Evolutionary conservation across 2,888 invertebrate genomes (phyloP).

Genomic region (Lacanobia oleracea): DNA sequence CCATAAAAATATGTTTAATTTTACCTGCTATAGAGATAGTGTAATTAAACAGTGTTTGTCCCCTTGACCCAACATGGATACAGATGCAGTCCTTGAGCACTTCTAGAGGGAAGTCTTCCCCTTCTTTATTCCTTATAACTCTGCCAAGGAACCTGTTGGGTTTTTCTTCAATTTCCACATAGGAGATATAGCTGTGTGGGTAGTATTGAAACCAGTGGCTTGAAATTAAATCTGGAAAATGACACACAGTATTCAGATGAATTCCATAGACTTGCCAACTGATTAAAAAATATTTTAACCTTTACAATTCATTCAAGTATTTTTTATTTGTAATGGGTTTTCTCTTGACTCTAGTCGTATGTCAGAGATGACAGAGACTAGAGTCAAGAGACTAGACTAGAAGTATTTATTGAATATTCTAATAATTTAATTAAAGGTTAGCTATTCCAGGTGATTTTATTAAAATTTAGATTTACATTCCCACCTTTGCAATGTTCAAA

Average conservation of each 20-base stretch:
- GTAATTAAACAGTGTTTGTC: conserved; percentile 92
- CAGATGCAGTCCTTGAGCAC: conserved; percentile 89
- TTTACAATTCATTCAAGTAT: too few species aligned
- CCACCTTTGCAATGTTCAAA: conserved; percentile 92
- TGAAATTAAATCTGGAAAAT: conserved; percentile 76
- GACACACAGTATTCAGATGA: neutral
- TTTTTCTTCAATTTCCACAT: conserved; percentile 75
- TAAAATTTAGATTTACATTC: neutral
- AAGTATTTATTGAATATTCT: too few species aligned
- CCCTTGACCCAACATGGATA: conserved; percentile 92
- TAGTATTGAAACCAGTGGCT: conserved; percentile 77
- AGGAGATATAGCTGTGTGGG: conserved; percentile 79
- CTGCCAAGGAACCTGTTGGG: conserved; percentile 79
- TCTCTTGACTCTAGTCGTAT: too few species aligned
- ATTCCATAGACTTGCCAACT: neutral
- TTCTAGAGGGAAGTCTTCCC: conserved; percentile 73
- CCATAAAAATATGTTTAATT: neutral
- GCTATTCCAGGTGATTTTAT: neutral
- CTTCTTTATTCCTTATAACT: conserved; percentile 71
- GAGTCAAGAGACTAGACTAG: too few species aligned
- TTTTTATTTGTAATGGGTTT: too few species aligned
- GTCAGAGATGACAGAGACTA: too few species aligned
- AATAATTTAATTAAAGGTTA: too few species aligned
- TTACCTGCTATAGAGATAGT: conserved; percentile 89
- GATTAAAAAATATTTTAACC: too few species aligned